Evolutionary conservation across 2,113 vertebrate species (phyloP).

Genomic region (Ornithorhynchus anatinus): DNA sequence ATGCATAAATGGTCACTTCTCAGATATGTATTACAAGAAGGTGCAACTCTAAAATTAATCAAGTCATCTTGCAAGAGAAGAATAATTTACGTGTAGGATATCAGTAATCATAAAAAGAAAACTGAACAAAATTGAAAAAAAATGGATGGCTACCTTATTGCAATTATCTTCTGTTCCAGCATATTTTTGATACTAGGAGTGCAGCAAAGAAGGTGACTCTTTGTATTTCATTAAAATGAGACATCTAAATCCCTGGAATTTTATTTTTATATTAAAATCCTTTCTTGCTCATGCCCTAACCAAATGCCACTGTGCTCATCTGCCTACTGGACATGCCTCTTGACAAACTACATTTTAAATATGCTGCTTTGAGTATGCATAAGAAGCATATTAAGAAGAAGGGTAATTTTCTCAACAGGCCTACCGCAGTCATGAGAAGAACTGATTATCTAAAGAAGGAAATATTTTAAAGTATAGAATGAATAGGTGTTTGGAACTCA

Average conservation of each 20-base stretch:
- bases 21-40: slow-evolving; percentile 38
- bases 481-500: slow-evolving; percentile 23
- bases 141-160: slow-evolving; percentile 57
- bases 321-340: slow-evolving; percentile 36
- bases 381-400: slow-evolving; percentile 46
- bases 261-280: slow-evolving; percentile 62
- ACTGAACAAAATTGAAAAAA: slow-evolving; percentile 59
- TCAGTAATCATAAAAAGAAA: slow-evolving; percentile 66
- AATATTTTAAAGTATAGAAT: slow-evolving; percentile 14
- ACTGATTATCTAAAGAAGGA: slow-evolving; percentile 34
- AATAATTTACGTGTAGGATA: slow-evolving; percentile 54
- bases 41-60: slow-evolving; percentile 68
- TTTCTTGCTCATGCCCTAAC: background rate
- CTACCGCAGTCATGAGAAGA: background rate
- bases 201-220: slow-evolving; percentile 29
- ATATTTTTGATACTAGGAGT: slow-evolving; percentile 63
- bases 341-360: slow-evolving; percentile 41
- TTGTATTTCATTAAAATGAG: slow-evolving; percentile 62
- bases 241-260: slow-evolving; percentile 42
- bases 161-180: slow-evolving; percentile 62
- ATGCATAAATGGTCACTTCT: slow-evolving; percentile 59
- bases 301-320: slow-evolving; percentile 1
- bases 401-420: slow-evolving; percentile 45
- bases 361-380: slow-evolving; percentile 38
- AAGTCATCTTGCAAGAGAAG: slow-evolving; percentile 42